Percentiles rank a stretch among this genome's conserved stretches.
phyloP scores from a whole-genome alignment of 2,113 vertebrate genomes.

The Gallinago paraguaiae region DNA sequence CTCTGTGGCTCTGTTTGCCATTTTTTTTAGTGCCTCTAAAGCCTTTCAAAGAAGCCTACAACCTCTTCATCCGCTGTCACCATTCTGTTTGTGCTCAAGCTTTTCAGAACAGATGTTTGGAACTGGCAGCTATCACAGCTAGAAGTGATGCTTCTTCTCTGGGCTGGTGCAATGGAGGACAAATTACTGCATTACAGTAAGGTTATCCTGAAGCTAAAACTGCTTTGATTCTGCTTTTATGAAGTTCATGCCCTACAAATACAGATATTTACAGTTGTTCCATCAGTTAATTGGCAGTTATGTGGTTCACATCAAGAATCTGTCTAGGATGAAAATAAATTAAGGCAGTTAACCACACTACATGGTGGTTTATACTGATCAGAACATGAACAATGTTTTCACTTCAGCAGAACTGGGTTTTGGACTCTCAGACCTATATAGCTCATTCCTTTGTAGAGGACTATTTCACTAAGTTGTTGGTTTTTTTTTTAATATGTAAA shows the following conservation, averaged over 20 bases:
- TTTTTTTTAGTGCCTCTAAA: background rate
- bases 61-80: background rate
- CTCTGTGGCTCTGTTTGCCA: background rate
- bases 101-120: background rate
- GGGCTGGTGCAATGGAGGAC: background rate
- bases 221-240: background rate
- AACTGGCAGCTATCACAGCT: background rate
- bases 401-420: background rate
- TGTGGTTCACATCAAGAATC: background rate
- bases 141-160: background rate
- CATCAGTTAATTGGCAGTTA: background rate
- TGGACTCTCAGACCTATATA: accelerated
- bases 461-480: background rate
- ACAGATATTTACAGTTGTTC: background rate
- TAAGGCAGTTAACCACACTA: background rate
- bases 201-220: background rate
- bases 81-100: background rate
- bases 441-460: background rate
- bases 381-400: background rate
- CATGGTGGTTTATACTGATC: background rate
- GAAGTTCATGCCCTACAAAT: background rate
- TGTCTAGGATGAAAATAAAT: background rate
- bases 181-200: background rate
- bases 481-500: background rate
- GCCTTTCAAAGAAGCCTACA: background rate